Evolutionary conservation across 1,140 invertebrate species (phyloP), one percentile per base, ranked within the genome.

Genomic region (Myzus persicae): DNA sequence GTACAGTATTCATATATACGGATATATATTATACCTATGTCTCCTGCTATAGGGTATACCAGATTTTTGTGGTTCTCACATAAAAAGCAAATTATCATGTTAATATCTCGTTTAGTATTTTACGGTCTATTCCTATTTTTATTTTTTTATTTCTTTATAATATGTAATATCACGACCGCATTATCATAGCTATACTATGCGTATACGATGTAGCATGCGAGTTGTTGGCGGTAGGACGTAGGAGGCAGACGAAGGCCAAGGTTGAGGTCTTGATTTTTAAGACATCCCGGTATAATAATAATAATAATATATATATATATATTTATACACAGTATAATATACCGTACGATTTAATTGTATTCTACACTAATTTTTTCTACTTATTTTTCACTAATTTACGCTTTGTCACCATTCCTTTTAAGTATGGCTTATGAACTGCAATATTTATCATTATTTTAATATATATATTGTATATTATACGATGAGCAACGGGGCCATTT

Each of bases 191-290:
- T 31, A 38, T 38, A 36, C 38, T 48, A 2, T 88, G 20, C 31
- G 26, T 90, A 59, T 90, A 90, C 36, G 14, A 26, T 51, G 22
- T 90, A 18, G 18, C 26, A 9, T 82, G 22, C 18, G 18, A 46
- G 42, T 42, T 36, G 42, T 36, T 22, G 42, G 42, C 44, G n/a
- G 46, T 38, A 7, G 36, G 59, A 91, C 59, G 90, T 91, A 81
- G 90, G 90, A 76, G 51, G 90, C 67, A 31, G 90, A 81, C 54
- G 90, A 91, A 91, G 90, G 90, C 67, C 67, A 91, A 91, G 90
- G 90, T 91, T 36, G 22, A 91, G 36, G 38, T 91, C 26, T 91
- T 76, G 40, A 44, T 76, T 76, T 91, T 54, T 38, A 40, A 89
- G 38, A 89, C 22, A 40, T 48, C 36, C 36, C 24, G 14, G 88